These are phyloP conservation scores for Aptenodytes forsteri DNA, from an alignment of 2,113 vertebrate species.

Conservation along the genomic window DNA sequence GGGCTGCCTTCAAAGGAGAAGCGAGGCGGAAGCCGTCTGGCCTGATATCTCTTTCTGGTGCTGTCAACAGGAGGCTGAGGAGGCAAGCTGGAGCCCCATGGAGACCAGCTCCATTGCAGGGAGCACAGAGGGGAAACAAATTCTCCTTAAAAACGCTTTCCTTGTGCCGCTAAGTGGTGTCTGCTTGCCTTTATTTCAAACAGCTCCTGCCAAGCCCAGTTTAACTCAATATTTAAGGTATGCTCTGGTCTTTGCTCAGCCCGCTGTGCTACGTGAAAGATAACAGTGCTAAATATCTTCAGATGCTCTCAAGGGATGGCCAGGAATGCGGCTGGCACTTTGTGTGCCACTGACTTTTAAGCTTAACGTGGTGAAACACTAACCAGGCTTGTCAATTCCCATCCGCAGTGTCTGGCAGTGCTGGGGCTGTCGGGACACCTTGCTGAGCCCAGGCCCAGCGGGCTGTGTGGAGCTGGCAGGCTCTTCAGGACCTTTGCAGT, in stretches of 20 bases:
- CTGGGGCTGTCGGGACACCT: not conserved
- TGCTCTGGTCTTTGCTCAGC: not conserved
- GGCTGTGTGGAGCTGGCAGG: not conserved
- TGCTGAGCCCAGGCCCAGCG: not conserved
- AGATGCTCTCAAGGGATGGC: accelerated
- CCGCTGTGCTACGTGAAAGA: accelerated
- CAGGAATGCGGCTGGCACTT: not conserved
- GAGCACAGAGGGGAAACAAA: not conserved
- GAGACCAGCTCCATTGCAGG: not conserved
- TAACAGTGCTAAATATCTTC: not conserved
- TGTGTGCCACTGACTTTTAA: not conserved
- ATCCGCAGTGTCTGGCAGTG: accelerated
- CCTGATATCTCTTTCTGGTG: not conserved
- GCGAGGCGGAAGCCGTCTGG: not conserved
- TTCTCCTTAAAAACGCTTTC: not conserved
- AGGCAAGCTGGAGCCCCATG: not conserved
- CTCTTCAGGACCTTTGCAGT: not conserved
- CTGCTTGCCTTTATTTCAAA: not conserved
- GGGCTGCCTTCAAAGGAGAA: conserved; percentile 12
- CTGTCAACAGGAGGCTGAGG: not conserved
- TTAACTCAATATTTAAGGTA: not conserved
- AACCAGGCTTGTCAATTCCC: not conserved
- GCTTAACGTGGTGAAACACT: not conserved
- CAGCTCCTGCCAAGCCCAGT: not conserved
- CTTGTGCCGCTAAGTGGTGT: not conserved